A percentile compares a stretch with the other conserved stretches of the same genome.
Conservation (phyloP, 2,888 invertebrate genomes). For the Drosophila prostipennis region DNA sequence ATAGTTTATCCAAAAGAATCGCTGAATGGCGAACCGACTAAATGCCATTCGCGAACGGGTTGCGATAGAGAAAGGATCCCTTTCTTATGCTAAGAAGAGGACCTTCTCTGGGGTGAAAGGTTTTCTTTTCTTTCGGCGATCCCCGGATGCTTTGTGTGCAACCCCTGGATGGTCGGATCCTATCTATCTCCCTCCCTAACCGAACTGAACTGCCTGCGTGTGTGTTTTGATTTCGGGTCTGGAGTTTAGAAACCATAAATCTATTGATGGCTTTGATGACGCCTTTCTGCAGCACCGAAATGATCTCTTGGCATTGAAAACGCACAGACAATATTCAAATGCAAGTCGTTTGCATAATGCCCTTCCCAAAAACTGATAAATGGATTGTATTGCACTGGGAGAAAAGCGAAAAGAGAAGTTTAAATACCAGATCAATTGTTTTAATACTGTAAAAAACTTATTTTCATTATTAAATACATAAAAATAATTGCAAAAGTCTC, state of each 20-base stretch:
- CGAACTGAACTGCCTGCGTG: conserved; percentile 27
- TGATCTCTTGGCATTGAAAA: conserved; percentile 74
- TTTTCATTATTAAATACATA: no score
- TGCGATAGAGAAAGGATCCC: conserved; percentile 31
- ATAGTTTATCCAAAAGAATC: conserved; percentile 78
- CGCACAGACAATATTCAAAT: conserved; percentile 59
- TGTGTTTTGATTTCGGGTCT: conserved; percentile 73
- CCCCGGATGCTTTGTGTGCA: conserved; percentile 50
- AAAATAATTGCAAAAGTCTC: no score
- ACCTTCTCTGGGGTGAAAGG: conserved; percentile 35
- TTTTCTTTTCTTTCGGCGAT: conserved; percentile 11
- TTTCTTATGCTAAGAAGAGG: conserved; percentile 65
- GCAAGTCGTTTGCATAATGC: conserved; percentile 65
- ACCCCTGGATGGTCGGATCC: conserved; percentile 38
- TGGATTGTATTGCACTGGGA: conserved; percentile 20
- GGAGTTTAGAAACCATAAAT: conserved; percentile 81
- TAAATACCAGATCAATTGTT: no score
- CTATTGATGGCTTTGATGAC: conserved; percentile 77
- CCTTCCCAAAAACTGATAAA: conserved; percentile 10
- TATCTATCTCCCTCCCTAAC: conserved; percentile 21
- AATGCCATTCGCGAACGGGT: conserved; percentile 61
- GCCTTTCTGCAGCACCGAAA: conserved; percentile 75
- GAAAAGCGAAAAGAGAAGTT: not conserved
- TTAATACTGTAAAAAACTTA: no score
- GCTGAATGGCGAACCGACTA: conserved; percentile 68